These are phyloP conservation scores for Yponomeuta plumbellus DNA, from an alignment of 2,888 invertebrate genomes.

Conservation along the genomic window DNA sequence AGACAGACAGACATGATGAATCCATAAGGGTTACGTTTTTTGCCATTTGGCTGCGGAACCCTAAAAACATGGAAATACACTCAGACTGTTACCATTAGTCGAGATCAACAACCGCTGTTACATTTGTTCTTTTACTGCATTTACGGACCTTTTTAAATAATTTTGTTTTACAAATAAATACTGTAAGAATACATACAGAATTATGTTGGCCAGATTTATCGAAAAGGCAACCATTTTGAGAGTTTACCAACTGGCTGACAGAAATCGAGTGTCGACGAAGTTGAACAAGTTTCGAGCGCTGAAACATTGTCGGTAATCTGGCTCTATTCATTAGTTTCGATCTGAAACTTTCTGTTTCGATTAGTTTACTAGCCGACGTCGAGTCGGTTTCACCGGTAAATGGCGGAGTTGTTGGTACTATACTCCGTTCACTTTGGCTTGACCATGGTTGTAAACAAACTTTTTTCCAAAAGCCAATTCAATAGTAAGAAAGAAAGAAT, in stretches of 20 bases:
- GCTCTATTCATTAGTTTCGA: conserved; percentile 8
- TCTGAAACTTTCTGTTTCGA: conserved; percentile 8
- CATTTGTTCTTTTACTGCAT: too few relatives aligned
- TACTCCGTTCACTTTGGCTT: not conserved
- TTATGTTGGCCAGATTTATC: too few relatives aligned
- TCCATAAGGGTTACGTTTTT: too few relatives aligned
- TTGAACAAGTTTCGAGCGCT: conserved; percentile 18
- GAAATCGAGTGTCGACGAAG: not conserved
- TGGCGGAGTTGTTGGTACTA: not conserved
- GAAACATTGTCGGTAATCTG: conserved; percentile 21
- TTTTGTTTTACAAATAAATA: too few relatives aligned
- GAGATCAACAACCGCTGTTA: too few relatives aligned
- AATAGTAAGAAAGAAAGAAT: too few relatives aligned
- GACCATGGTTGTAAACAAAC: not conserved
- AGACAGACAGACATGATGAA: too few relatives aligned
- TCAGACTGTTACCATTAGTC: too few relatives aligned
- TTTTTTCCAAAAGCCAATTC: not conserved
- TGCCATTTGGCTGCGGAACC: too few relatives aligned
- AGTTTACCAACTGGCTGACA: not conserved
- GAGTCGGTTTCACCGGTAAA: not conserved
- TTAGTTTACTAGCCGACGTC: not conserved
- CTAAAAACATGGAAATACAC: too few relatives aligned
- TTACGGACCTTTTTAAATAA: too few relatives aligned
- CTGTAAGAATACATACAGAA: too few relatives aligned
- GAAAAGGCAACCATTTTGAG: not conserved